These are phyloP conservation scores for Onychomys torridus DNA, from an alignment of 2,797 vertebrate genomes.

Conservation along the genomic window DNA sequence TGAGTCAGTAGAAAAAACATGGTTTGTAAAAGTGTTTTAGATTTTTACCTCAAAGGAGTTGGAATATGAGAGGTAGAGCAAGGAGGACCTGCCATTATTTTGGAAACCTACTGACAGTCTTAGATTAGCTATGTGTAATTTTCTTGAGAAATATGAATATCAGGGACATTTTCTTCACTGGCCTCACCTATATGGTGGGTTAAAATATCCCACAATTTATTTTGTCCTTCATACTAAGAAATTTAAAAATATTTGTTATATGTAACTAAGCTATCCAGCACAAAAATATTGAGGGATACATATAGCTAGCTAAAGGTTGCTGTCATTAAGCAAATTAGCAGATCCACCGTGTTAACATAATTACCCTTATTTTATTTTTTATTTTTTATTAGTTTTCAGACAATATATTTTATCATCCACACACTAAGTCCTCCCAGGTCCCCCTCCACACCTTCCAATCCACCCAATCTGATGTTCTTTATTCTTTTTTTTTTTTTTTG, in stretches of 20 bases:
- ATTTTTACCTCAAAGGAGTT: not conserved
- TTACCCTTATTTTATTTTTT: not conserved
- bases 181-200: not conserved
- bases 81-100: not conserved
- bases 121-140: not conserved
- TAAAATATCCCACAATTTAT: conserved; percentile 26
- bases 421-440: not conserved
- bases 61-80: not conserved
- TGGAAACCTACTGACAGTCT: not conserved
- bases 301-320: not conserved
- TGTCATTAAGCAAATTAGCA: not conserved
- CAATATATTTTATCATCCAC: not conserved
- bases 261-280: not conserved
- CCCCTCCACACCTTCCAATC: not conserved
- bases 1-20: not conserved
- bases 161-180: not conserved
- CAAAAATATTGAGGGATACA: not conserved
- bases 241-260: not conserved
- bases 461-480: not conserved
- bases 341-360: not conserved
- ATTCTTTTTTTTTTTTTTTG: not conserved
- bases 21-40: not conserved
- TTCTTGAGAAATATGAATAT: not conserved
- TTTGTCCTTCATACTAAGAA: not conserved
- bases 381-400: not conserved